Base-by-base conservation (phyloP, 2,888 invertebrate genomes). In the Pristionchus exspectatus region DNA sequence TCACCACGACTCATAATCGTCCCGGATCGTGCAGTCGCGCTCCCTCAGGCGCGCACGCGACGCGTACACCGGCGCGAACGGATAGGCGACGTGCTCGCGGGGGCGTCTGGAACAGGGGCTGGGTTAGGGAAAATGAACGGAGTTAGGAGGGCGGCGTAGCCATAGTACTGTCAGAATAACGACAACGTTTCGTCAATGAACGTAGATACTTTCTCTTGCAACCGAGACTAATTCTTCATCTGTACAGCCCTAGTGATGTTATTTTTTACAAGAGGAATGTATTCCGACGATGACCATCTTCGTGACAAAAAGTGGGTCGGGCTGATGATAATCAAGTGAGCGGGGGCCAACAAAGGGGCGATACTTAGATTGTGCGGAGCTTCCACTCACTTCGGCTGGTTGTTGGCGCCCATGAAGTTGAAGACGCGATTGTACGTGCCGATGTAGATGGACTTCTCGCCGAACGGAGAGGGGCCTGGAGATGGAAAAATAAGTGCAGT, bases 1-100 rank as follows among this genome's bases (percentile, higher is more conserved):
- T 38, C 24, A 81, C 81, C 81, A 81, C 50, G 50, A 54, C 81
- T 81, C 81, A n/a, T 81, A 81, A n/a, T 81, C 81, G 81, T 81
- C 81, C 14, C 81, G 81, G 24, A 50, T n/a, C 50, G n/a, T 81
- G 50, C 44, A 50, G 14, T 81, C 81, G n/a, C 24, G n/a, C 50
- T 81, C 81, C n/a, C 54, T n/a, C n/a, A 81, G 81, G 5, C 50
- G 81, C 81, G 81, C 81, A 16, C 81, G 81, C 50, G 50, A 81
- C 81, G 81, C 81, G 50, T 81, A 81, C 81, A 81, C 54, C 81
- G 81, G 50, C 50, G 50, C 81, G 44, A 21, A 77, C 77, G 77
- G 77, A 24, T 77, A 77, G 27, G 24, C n/a, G 1, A 81, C 81
- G 81, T 50, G 81, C 81, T 24, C n/a, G 27, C 81, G 81, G 14